These are phyloP conservation scores for Limnodromus scolopaceus DNA, from an alignment of 2,797 vertebrate species.

Conservation along the genomic window DNA sequence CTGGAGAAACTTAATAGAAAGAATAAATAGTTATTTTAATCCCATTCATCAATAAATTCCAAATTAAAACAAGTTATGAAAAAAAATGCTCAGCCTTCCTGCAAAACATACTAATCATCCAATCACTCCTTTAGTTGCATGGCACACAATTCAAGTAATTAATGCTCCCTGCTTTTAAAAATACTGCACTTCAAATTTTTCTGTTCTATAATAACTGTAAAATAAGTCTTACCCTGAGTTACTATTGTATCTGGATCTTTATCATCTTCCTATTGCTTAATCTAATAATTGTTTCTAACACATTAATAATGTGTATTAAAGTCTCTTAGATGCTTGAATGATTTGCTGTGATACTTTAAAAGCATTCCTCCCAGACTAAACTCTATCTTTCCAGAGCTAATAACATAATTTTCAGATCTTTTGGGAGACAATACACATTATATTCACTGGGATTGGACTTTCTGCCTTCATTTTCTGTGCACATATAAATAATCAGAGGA, in stretches of 20 bases:
- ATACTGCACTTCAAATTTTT: not conserved
- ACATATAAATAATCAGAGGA: slow-evolving; percentile 15
- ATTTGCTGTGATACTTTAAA: not conserved
- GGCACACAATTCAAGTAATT: not conserved
- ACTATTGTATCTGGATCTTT: not conserved
- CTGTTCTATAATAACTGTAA: not conserved
- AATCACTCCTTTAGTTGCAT: not conserved
- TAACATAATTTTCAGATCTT: not conserved
- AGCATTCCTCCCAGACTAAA: not conserved
- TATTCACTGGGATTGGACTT: not conserved
- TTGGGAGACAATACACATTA: not conserved
- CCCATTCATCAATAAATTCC: not conserved
- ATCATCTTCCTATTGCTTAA: not conserved
- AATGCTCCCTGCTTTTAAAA: not conserved
- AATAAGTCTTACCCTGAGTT: not conserved
- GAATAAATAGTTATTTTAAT: not conserved
- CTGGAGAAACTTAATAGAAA: not conserved
- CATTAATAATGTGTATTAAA: slow-evolving; percentile 25
- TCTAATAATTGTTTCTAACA: slow-evolving; percentile 10
- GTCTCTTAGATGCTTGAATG: not conserved
- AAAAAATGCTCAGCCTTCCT: not conserved
- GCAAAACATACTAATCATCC: not conserved
- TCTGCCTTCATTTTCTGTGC: not conserved
- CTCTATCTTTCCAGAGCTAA: not conserved
- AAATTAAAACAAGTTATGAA: not conserved